These are phyloP conservation scores for Calidris pugnax DNA, from an alignment of 2,113 vertebrate species.

Conservation along the genomic window DNA sequence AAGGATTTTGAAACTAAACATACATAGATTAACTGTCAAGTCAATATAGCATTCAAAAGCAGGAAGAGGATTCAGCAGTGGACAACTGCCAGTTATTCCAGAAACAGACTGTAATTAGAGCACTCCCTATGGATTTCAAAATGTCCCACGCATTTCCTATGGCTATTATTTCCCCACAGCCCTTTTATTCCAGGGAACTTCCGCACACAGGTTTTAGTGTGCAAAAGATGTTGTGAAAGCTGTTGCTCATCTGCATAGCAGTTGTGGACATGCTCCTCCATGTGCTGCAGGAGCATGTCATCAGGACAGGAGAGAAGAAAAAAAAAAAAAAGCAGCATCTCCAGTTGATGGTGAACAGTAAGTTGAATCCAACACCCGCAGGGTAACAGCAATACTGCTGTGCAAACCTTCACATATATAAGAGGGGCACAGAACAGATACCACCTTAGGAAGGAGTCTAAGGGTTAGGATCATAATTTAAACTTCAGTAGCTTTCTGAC, in stretches of 20 bases:
- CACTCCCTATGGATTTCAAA: not conserved
- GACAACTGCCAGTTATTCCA: not conserved
- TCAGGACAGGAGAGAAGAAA: not conserved
- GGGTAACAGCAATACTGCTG: not conserved
- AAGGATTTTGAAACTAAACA: not conserved
- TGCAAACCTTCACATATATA: not conserved
- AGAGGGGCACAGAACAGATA: not conserved
- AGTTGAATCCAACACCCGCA: fast-evolving
- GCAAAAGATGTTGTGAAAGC: not conserved
- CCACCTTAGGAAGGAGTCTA: not conserved
- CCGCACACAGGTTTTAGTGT: not conserved
- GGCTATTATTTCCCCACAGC: not conserved
- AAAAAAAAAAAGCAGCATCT: not conserved
- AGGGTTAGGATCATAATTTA: not conserved
- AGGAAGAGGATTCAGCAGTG: not conserved
- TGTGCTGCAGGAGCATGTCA: not conserved
- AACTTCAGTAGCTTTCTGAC: not conserved
- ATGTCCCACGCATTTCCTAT: not conserved
- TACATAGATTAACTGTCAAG: not conserved
- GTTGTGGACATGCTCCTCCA: not conserved
- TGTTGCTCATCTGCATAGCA: not conserved
- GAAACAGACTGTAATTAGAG: not conserved
- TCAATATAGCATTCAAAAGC: not conserved
- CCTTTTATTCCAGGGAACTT: not conserved
- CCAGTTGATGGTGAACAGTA: not conserved